Conservation (phyloP, 2,888 invertebrate species). For the Drosophila stalkeri region DNA sequence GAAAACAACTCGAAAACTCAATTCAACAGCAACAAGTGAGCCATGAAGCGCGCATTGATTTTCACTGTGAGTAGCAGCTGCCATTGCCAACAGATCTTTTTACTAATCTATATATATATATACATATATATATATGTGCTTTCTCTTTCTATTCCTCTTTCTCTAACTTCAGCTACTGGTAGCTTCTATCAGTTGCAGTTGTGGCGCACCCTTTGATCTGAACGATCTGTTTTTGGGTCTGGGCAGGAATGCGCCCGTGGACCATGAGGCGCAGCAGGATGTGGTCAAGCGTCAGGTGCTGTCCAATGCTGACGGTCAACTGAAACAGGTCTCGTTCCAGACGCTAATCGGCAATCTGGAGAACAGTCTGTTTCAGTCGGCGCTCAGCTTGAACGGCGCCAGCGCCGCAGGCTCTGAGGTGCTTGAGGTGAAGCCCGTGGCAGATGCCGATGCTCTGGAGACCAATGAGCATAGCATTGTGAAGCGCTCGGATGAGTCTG, state of each 20-base stretch:
- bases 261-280: slow-evolving; percentile 44
- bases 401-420: slow-evolving; percentile 61
- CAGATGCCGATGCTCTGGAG: slow-evolving; percentile 6
- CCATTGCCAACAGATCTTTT: not conserved
- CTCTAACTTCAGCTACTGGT: slow-evolving; percentile 53
- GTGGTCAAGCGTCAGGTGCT: slow-evolving; percentile 72
- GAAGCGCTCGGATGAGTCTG: slow-evolving; percentile 56
- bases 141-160: not conserved
- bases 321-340: slow-evolving; percentile 79
- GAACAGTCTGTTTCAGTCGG: slow-evolving; percentile 77
- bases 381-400: slow-evolving; percentile 71
- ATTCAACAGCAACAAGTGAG: slow-evolving; percentile 18
- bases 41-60: slow-evolving; percentile 70
- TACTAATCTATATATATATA: not conserved
- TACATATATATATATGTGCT: not conserved
- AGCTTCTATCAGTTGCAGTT: slow-evolving; percentile 30
- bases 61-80: slow-evolving; percentile 65
- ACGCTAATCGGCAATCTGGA: slow-evolving; percentile 81
- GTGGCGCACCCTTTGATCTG: slow-evolving; percentile 66
- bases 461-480: slow-evolving; percentile 40
- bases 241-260: slow-evolving; percentile 35
- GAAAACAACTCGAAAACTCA: slow-evolving; percentile 45
- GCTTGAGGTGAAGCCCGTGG: slow-evolving; percentile 50
- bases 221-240: slow-evolving; percentile 62
- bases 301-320: slow-evolving; percentile 60